A percentile compares a stretch with the other conserved stretches of the same genome.
Evolutionary conservation across 2,888 invertebrate genomes (phyloP).

Genomic region (Omphaloscelis lunosa): DNA sequence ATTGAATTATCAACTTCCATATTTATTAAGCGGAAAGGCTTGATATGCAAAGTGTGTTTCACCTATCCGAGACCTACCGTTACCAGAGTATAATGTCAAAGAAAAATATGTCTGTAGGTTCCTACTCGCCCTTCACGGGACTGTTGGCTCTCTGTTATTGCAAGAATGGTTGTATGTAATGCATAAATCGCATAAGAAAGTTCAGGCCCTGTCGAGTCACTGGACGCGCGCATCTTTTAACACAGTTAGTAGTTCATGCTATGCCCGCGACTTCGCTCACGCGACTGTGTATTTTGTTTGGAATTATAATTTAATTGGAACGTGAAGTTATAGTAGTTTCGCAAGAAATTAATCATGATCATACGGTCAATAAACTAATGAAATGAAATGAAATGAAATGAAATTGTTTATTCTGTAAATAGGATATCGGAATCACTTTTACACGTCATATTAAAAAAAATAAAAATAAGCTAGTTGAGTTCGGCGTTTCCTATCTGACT

Average conservation of each 20-base stretch:
- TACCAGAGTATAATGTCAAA: neutral
- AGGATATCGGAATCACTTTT: too few relatives aligned
- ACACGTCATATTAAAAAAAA: too few relatives aligned
- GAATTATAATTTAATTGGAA: neutral
- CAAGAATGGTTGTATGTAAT: neutral
- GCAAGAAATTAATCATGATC: neutral
- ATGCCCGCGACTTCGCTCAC: neutral
- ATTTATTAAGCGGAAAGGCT: neutral
- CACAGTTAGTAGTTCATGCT: neutral
- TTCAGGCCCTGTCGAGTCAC: neutral
- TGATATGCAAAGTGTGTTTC: neutral
- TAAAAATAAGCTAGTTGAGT: too few relatives aligned
- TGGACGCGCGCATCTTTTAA: neutral
- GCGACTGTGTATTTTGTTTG: neutral
- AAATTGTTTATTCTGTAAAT: too few relatives aligned
- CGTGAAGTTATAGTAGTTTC: neutral
- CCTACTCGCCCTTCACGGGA: neutral
- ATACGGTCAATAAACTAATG: neutral
- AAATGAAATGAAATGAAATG: too few relatives aligned
- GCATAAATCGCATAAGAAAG: neutral
- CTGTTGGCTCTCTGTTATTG: neutral
- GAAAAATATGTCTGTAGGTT: neutral
- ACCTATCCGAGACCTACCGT: too few relatives aligned
- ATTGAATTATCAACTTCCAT: conserved; percentile 21
- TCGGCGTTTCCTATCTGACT: too few relatives aligned